phyloP scores from a whole-genome alignment of 2,113 vertebrate species.

The Myrmecobius fasciatus region DNA sequence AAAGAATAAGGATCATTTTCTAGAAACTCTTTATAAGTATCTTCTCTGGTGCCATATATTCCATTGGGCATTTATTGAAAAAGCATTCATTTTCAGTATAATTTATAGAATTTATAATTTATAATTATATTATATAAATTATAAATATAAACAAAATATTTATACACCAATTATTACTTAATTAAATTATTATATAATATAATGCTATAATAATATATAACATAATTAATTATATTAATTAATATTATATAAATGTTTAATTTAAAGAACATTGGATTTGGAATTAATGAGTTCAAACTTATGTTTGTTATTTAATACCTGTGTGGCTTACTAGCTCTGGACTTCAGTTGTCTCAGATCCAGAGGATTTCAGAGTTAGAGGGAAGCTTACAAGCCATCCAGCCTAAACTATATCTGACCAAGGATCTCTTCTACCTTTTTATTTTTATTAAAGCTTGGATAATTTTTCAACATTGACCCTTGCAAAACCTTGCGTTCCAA shows the following conservation, averaged over 20 bases:
- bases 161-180: too few species aligned
- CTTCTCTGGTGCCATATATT: not conserved
- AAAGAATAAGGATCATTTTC: conserved; percentile 5
- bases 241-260: too few species aligned
- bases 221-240: too few species aligned
- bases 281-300: not conserved
- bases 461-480: too few species aligned
- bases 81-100: not conserved
- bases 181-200: too few species aligned
- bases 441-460: too few species aligned
- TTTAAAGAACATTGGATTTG: not conserved
- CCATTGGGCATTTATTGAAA: not conserved
- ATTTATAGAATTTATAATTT: too few species aligned
- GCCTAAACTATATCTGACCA: not conserved
- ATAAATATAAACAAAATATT: too few species aligned
- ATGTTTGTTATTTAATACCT: not conserved
- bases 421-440: not conserved
- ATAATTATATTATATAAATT: too few species aligned
- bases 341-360: not conserved
- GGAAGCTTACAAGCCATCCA: not conserved
- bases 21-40: conserved; percentile 18
- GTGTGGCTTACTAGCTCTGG: not conserved
- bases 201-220: too few species aligned
- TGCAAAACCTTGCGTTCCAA: too few species aligned
- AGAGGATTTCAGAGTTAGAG: not conserved